A percentile compares a stretch with the other conserved stretches of the same genome.
phyloP scores from a whole-genome alignment of 2,797 vertebrate species.

The Pseudocheirus occidentalis region DNA sequence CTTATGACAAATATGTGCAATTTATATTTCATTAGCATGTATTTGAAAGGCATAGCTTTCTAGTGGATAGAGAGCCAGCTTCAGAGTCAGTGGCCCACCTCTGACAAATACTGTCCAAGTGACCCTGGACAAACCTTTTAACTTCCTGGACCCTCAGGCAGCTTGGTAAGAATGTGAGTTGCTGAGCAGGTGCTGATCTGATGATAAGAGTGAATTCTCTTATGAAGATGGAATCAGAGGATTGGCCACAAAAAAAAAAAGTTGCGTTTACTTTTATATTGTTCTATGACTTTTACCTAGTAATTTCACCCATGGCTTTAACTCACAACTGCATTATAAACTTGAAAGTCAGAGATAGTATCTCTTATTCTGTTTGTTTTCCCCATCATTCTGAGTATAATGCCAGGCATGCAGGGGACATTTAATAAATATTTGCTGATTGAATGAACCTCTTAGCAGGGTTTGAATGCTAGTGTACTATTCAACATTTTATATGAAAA shows the following conservation, averaged over 20 bases:
- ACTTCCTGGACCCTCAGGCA: neutral
- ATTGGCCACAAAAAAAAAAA: neutral
- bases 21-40: neutral
- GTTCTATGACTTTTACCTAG: neutral
- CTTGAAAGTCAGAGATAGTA: neutral
- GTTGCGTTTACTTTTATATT: neutral
- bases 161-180: neutral
- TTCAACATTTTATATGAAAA: neutral
- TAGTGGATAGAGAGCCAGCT: neutral
- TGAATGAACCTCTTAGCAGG: neutral
- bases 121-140: neutral
- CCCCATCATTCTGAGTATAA: neutral
- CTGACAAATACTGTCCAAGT: neutral
- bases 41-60: neutral
- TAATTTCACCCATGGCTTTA: neutral
- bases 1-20: neutral
- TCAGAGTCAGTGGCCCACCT: neutral
- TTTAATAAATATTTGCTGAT: neutral
- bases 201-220: neutral
- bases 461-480: neutral
- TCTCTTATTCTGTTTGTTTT: neutral
- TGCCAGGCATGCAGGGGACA: neutral
- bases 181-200: neutral
- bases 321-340: neutral
- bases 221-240: neutral